These are phyloP conservation scores for Serrognathus titanus DNA, from an alignment of 2,888 invertebrate genomes.

Conservation along the genomic window DNA sequence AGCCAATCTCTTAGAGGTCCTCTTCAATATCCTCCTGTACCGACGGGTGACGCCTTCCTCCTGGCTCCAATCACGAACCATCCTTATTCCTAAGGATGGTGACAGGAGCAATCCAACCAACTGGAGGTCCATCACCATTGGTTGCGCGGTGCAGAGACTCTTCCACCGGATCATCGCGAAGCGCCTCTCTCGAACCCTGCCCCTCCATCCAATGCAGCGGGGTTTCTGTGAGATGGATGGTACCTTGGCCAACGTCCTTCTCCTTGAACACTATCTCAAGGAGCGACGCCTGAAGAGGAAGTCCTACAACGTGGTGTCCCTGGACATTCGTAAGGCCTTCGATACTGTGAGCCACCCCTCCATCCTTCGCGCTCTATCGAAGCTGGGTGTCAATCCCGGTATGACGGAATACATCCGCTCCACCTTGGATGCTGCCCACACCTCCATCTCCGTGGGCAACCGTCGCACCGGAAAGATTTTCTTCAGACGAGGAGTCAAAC, in stretches of 20 bases:
- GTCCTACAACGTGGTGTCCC: conserved; percentile 37
- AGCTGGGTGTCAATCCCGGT: conserved; percentile 32
- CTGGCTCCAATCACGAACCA: conserved; percentile 12
- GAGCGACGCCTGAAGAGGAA: conserved; percentile 28
- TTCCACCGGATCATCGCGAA: no score
- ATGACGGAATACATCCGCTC: conserved; percentile 33
- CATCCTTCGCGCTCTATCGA: conserved; percentile 30
- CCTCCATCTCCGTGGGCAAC: conserved; percentile 23
- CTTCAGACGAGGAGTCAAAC: conserved; percentile 39
- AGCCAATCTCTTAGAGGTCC: background rate
- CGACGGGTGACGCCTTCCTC: background rate
- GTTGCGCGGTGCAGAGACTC: conserved; percentile 26
- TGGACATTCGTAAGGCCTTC: conserved; percentile 25
- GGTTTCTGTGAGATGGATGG: conserved; percentile 40
- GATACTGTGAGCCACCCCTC: conserved; percentile 32
- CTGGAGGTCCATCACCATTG: conserved; percentile 35
- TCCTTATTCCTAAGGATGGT: conserved; percentile 23
- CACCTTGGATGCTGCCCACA: conserved; percentile 29
- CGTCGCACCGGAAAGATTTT: conserved; percentile 7
- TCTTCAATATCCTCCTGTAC: conserved; percentile 17
- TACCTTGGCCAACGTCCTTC: conserved; percentile 37
- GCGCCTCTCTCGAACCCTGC: no score
- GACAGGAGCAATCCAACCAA: conserved; percentile 23
- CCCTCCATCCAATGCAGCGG: conserved; percentile 27
- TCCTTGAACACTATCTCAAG: conserved; percentile 33